Evolutionary conservation across 2,797 vertebrate species (phyloP), one percentile per base, ranked within the genome.

Genomic region (Chelmon rostratus): DNA sequence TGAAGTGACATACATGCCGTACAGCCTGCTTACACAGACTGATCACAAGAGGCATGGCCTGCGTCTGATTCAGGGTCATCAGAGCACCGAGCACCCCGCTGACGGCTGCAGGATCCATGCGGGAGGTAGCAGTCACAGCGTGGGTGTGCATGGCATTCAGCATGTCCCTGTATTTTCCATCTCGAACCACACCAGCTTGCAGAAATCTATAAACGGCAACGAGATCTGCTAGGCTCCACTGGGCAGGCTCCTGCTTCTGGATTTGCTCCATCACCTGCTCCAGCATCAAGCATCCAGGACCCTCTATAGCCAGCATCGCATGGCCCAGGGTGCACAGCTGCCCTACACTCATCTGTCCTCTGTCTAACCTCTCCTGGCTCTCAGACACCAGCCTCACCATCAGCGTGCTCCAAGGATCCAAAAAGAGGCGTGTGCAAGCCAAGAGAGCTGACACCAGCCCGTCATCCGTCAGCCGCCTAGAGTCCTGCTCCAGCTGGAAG

Each of bases 1-100:
- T 95, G 86, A 99, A 98, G 76, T 57, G 82, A 0, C 94, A 92
- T 9, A 98, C 75, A 0, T 97, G 92, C 1, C 91, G 90, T 19
- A 95, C 95, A 0, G 95, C 95, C 58, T 95, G 94, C 71, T 96
- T 97, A 73, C 96, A 96, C 23, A 99, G 83, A 10, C 76, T 95
- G 86, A 96, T 95, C 15, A 98, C 92, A 46, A 99, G 94, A 7
- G 95, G 87, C 76, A 95, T 73, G 19, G 93, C 96, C 52, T 73
- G 94, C 0, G 80, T 94, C 91, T 99, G 97, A 70, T 90, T 90
- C 31, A 99, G 91, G 54, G 70, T 82, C 47, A 96, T 88, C 0
- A 99, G 94, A 11, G 97, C 93, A 3, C 86, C 73, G 28, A 99
- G 93, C 40, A 98, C 66, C 13, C 86, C 61, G 7, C 96, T 96